Evolutionary conservation across 2,113 vertebrate genomes (phyloP).

Genomic region (Aegypius monachus): DNA sequence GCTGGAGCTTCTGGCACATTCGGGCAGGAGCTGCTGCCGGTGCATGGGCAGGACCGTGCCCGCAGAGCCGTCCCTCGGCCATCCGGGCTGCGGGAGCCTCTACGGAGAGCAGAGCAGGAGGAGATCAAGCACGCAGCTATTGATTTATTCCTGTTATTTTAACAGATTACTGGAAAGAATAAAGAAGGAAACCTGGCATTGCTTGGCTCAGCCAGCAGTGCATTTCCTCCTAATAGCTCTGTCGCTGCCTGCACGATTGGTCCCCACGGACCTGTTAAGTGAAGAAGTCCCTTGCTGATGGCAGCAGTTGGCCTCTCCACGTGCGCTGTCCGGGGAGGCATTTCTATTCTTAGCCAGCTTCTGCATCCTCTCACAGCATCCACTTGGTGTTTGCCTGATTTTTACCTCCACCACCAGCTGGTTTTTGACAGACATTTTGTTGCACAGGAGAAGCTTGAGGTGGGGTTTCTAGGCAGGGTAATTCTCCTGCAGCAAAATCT

Average conservation of each 20-base stretch:
- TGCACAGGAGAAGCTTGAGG: neutral
- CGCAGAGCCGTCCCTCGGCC: neutral
- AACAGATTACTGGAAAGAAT: neutral
- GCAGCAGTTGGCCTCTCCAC: neutral
- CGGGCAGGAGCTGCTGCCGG: neutral
- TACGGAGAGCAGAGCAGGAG: neutral
- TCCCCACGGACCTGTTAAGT: neutral
- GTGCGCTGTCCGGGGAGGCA: neutral
- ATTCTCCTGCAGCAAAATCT: neutral
- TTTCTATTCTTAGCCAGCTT: neutral
- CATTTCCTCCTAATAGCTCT: neutral
- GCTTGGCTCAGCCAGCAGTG: neutral
- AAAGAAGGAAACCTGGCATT: neutral
- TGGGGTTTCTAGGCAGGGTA: neutral
- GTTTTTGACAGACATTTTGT: neutral
- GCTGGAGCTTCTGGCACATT: fast-evolving
- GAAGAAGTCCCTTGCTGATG: neutral
- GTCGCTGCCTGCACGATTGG: neutral
- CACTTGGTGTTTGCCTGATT: neutral
- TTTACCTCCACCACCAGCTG: neutral
- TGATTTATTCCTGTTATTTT: constrained; percentile 24
- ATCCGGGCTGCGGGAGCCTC: neutral
- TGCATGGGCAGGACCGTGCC: neutral
- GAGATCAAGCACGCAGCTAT: neutral
- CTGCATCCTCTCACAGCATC: neutral